Evolutionary conservation across 2,888 invertebrate genomes (phyloP).

Genomic region (Epsilonema sp.): DNA sequence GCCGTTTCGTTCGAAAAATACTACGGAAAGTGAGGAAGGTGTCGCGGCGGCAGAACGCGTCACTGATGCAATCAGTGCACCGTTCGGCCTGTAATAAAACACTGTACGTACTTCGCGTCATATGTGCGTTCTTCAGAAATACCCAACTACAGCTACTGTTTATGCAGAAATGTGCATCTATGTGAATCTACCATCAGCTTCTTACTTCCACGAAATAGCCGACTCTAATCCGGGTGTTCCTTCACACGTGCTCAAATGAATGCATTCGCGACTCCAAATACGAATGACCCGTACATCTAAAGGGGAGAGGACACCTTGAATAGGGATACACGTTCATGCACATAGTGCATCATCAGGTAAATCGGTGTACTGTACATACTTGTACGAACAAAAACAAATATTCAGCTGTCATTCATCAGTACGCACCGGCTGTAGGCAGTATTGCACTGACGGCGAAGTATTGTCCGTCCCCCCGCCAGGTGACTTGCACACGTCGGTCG

Average conservation of each 20-base stretch:
- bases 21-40: too few relatives aligned
- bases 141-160: too few relatives aligned
- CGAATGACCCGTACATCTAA: slow-evolving; percentile 30
- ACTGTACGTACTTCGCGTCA: slow-evolving; percentile 2
- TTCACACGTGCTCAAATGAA: slow-evolving; percentile 54
- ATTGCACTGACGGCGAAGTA: slow-evolving; percentile 52
- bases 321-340: slow-evolving; percentile 23
- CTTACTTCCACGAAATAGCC: slow-evolving; percentile 37
- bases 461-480: slow-evolving; percentile 70
- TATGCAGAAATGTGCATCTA: too few relatives aligned
- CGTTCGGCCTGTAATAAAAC: slow-evolving; percentile 53
- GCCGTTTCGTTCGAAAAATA: slow-evolving; percentile 78
- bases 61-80: slow-evolving; percentile 60
- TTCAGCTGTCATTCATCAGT: too few relatives aligned
- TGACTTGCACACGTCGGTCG: slow-evolving; percentile 39
- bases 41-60: too few relatives aligned
- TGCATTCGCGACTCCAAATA: slow-evolving; percentile 56
- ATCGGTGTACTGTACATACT: too few relatives aligned
- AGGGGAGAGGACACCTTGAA: slow-evolving; percentile 1
- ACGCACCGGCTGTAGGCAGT: too few relatives aligned
- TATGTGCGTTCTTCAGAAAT: slow-evolving; percentile 2
- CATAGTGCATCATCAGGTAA: too few relatives aligned
- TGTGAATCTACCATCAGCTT: too few relatives aligned
- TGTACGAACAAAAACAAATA: too few relatives aligned
- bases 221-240: slow-evolving; percentile 41